Evolutionary conservation across 2,113 vertebrate genomes (phyloP), one percentile per base, ranked within the genome.

Genomic region (Diadophis punctatus): DNA sequence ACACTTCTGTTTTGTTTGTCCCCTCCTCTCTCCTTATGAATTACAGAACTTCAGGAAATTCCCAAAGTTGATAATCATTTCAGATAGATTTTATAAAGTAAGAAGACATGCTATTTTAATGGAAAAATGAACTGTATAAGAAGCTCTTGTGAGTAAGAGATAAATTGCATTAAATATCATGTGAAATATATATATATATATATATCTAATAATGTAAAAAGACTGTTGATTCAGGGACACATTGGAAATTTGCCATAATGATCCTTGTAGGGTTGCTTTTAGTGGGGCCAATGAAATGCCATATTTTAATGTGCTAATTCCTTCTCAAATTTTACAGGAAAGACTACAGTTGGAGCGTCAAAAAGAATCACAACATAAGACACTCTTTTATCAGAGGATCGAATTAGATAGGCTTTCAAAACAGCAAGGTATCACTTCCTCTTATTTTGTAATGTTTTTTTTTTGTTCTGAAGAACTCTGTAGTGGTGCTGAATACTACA

Each of bases 321-420:
- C 34, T 97, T 95, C 93, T 94, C 23, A 88, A 95, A 92, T 74
- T 94, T 92, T 97, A 58, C 96, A 99, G 99, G 99, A 99, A 93
- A 97, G 98, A 91, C 98, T 98, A 95, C 99, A 98, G 63, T 96
- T 99, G 90, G 98, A 96, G 97, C 97, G 96, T 93, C 98, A 99
- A 52, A 95, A 97, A 94, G 98, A 98, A 91, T 92, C 97, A 14
- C 97, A 98, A 49, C 98, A 98, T 95, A 99, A 98, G 95, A 99
- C 98, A 94, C 98, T 99, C 95, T 98, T 98, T 86, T 98, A 98
- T 96, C 98, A 99, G 90, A 98, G 98, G 94, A 99, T 98, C 85
- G 99, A 99, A 94, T 95, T 99, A 97, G 98, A 99, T 96, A 97
- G 98, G 60, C 98, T 99, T 94, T 96, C 98, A 93, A 99, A 99